A percentile compares a stretch with the other conserved stretches of the same genome.
phyloP scores from a whole-genome alignment of 2,888 invertebrate species.

The Petrolisthes cinctipes region DNA sequence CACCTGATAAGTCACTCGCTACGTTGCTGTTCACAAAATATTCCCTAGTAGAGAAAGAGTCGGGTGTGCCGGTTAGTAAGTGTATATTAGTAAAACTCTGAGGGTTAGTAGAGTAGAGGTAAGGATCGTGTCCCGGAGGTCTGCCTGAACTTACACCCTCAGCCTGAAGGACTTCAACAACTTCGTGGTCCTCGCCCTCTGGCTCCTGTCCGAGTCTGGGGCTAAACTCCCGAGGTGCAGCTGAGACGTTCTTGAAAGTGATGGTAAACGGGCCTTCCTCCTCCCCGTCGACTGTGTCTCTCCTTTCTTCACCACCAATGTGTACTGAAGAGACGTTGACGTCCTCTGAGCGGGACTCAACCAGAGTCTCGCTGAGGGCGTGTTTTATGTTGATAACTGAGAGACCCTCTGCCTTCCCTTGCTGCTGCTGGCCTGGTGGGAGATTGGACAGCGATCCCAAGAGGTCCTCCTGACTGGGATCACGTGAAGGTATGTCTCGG shows the following conservation, averaged over 20 bases:
- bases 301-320: constrained; percentile 34
- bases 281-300: constrained; percentile 32
- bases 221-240: constrained; percentile 44
- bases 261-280: constrained; percentile 63
- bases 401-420: constrained; percentile 29
- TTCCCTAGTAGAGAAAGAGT: constrained; percentile 43
- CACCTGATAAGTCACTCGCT: constrained; percentile 39
- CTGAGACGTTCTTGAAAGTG: constrained; percentile 64
- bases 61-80: constrained; percentile 53
- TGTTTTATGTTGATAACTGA: constrained; percentile 59
- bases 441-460: constrained; percentile 39
- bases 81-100: constrained; percentile 57
- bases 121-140: constrained; percentile 50
- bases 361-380: constrained; percentile 51
- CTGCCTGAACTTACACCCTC: constrained; percentile 56
- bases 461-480: constrained; percentile 59
- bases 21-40: constrained; percentile 36
- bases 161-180: constrained; percentile 51
- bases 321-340: constrained; percentile 47
- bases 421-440: constrained; percentile 25
- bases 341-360: constrained; percentile 41
- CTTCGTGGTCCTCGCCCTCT: constrained; percentile 57
- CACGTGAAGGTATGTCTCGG: constrained; percentile 53
- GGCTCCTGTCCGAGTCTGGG: constrained; percentile 42
- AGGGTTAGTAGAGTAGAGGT: constrained; percentile 48